phyloP scores from a whole-genome alignment of 1,140 invertebrate genomes.

The Meloidogyne exigua region DNA sequence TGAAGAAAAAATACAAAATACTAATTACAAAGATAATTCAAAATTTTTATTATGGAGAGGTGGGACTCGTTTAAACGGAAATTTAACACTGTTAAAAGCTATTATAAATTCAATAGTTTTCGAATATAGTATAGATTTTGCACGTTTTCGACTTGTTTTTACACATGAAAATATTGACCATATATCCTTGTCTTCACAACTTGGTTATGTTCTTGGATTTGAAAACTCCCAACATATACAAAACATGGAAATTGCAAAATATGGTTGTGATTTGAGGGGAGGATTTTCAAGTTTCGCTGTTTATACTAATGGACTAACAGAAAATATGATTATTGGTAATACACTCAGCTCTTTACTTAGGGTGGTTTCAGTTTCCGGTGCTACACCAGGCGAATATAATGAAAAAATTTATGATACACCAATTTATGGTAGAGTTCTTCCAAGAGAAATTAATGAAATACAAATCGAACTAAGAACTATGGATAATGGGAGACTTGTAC shows the following conservation, averaged over 20 bases:
- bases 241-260: background rate
- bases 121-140: background rate
- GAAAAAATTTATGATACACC: slow-evolving; percentile 3
- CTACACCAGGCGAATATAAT: background rate
- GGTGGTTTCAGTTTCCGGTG: background rate
- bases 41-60: background rate
- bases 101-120: background rate
- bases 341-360: background rate
- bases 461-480: slow-evolving; percentile 12
- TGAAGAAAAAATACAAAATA: background rate
- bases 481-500: slow-evolving; percentile 8
- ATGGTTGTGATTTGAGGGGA: slow-evolving; percentile 2
- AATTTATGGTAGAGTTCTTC: background rate
- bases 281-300: slow-evolving; percentile 15
- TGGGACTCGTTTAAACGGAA: background rate
- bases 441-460: slow-evolving; percentile 9
- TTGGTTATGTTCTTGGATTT: slow-evolving; percentile 9
- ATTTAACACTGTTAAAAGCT: background rate
- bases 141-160: background rate
- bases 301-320: background rate
- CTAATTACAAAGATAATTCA: background rate
- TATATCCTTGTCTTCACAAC: background rate
- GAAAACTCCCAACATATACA: background rate
- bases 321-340: slow-evolving; percentile 13
- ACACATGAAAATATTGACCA: background rate